Evolutionary conservation across 1,140 invertebrate species (phyloP), one percentile per base, ranked within the genome.

Genomic region (Aphidius ervi): DNA sequence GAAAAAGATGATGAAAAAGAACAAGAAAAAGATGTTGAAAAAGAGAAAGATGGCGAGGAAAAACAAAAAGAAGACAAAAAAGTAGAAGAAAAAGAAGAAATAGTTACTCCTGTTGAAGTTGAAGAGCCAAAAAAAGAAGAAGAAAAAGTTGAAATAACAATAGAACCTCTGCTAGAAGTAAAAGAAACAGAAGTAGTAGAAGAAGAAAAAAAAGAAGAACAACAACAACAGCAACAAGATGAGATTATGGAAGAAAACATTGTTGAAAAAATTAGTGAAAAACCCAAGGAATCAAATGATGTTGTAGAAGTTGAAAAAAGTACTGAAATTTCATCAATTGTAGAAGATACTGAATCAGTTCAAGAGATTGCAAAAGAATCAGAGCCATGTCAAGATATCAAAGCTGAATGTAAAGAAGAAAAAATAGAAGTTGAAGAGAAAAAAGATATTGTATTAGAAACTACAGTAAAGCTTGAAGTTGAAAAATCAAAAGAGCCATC

Each of bases 21-120:
- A 66, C 56, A 70, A 67, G 61, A 70, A 72, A 10, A 68, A 71
- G 5, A 70, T 68, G 63, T 73, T 62, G 54, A 71, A 74, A 42
- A 58, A 41, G 7, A 9, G 41, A 39, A 45, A 41, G 40, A 43
- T 9, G 31, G 9, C 9, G 40, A 37, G 9, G 56, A 58, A 56
- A 50, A 64, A 16, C 40, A 49, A 39, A 40, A 58, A 37, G 42
- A 54, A 31, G 6, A 9, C 1, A 39, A 37, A 23, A 50, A 50
- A 40, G 56, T 56, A 20, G 47, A 42, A 10, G 46, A 16, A 5
- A 1, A 10, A 46, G 10, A 10, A n/a, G 16, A 59, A n/a, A 62
- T 66, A 45, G 58, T 8, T 0, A 48, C 46, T 5, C 47, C 50
- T 7, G 50, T 59, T n/a, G 63, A 67, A 45, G 58, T 43, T 47